Evolutionary conservation across 2,113 vertebrate genomes (phyloP).

Genomic region (Psophia crepitans): DNA sequence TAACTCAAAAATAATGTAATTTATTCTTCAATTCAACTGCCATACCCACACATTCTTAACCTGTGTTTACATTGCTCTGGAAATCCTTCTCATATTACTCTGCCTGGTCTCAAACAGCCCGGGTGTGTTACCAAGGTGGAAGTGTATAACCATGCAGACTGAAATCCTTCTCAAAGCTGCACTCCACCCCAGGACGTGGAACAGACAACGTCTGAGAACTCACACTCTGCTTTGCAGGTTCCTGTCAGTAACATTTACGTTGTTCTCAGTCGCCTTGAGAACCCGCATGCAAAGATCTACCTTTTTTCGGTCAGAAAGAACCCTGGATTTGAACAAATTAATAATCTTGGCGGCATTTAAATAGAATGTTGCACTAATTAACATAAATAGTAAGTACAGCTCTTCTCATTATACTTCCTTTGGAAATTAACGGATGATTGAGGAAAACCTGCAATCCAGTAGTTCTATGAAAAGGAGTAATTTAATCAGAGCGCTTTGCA

Average conservation of each 20-base stretch:
- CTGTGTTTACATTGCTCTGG: neutral
- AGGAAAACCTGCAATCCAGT: neutral
- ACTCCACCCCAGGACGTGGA: neutral
- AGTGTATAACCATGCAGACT: rapidly evolving
- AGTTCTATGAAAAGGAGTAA: neutral
- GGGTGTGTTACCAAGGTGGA: rapidly evolving
- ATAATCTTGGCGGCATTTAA: neutral
- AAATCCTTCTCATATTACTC: neutral
- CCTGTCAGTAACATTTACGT: rapidly evolving
- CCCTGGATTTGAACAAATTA: neutral
- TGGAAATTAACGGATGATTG: neutral
- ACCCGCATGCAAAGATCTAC: neutral
- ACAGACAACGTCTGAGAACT: neutral
- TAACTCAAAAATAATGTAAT: neutral
- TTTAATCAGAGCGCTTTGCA: neutral
- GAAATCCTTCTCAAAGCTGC: neutral
- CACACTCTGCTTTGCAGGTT: rapidly evolving
- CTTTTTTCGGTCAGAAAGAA: neutral
- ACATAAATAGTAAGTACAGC: neutral
- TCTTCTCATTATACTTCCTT: neutral
- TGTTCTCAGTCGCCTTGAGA: neutral
- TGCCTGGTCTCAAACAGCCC: neutral
- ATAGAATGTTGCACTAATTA: neutral
- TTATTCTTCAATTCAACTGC: neutral
- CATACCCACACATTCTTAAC: neutral